These are phyloP conservation scores for Poecilia latipinna DNA, from an alignment of 2,113 vertebrate genomes.

Conservation along the genomic window DNA sequence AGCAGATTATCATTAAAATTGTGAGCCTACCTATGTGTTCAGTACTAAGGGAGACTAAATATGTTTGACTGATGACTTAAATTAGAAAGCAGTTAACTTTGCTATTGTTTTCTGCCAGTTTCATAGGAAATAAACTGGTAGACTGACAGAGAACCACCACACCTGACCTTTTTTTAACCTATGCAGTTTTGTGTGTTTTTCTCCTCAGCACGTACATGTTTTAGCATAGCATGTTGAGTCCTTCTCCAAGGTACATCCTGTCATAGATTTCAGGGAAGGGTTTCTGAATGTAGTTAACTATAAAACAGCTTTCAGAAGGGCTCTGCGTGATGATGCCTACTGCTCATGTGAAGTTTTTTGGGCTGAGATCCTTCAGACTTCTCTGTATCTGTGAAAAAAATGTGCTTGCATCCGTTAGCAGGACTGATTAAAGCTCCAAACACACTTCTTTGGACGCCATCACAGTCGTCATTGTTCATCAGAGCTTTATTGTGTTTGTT, in stretches of 20 bases:
- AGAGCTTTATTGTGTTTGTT: constrained; percentile 15
- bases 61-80: not conserved
- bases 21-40: not conserved
- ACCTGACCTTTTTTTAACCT: not conserved
- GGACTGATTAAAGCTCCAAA: constrained; percentile 23
- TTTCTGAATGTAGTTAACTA: constrained; percentile 27
- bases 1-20: not conserved
- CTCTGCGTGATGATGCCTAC: constrained; percentile 30
- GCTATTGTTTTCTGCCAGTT: not conserved
- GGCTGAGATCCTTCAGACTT: constrained; percentile 16
- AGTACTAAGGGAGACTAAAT: not conserved
- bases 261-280: constrained; percentile 15
- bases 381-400: constrained; percentile 16
- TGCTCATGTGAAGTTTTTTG: constrained; percentile 19
- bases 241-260: constrained; percentile 1
- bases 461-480: constrained; percentile 7
- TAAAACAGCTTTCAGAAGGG: constrained; percentile 20
- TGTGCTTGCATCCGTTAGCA: constrained; percentile 16
- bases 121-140: not conserved
- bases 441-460: constrained; percentile 34
- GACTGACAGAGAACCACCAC: too few relatives aligned
- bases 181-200: not conserved
- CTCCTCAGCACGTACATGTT: not conserved
- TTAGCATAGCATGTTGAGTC: constrained; percentile 14
- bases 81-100: not conserved